phyloP scores from a whole-genome alignment of 2,797 vertebrate species.

The Sebastes hubbsi region DNA sequence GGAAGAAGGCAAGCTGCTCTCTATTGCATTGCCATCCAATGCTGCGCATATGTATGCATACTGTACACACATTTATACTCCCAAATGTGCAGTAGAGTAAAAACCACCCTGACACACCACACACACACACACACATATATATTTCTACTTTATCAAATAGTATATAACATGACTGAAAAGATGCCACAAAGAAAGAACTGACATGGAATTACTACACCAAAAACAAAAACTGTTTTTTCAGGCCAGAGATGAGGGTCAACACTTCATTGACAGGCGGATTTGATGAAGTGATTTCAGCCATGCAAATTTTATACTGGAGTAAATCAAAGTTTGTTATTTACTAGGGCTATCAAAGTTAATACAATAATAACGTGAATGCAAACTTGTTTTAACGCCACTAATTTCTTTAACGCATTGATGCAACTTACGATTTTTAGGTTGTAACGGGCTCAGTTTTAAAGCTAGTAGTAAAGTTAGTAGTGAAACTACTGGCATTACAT shows the following conservation, averaged over 20 bases:
- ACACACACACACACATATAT: neutral
- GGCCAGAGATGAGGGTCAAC: neutral
- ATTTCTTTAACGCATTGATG: neutral
- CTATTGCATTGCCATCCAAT: constrained; percentile 55
- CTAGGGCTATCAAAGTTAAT: too few species aligned
- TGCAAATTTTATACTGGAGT: neutral
- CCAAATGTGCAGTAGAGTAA: neutral
- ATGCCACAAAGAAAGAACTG: neutral
- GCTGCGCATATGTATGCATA: constrained; percentile 45
- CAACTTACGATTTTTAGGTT: too few species aligned
- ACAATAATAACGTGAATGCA: too few species aligned
- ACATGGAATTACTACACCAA: neutral
- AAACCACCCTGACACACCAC: neutral
- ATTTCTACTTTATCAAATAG: neutral
- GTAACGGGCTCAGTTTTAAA: too few species aligned
- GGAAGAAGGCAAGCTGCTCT: constrained; percentile 57
- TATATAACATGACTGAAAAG: neutral
- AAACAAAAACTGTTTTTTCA: neutral
- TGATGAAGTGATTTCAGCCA: neutral
- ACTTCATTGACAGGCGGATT: neutral
- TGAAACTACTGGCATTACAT: too few species aligned
- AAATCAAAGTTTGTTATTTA: neutral
- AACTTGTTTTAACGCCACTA: too few species aligned
- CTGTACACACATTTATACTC: neutral
- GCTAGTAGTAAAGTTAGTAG: too few species aligned